Conservation (phyloP, 2,888 invertebrate species). For the Rosalia funebris region DNA sequence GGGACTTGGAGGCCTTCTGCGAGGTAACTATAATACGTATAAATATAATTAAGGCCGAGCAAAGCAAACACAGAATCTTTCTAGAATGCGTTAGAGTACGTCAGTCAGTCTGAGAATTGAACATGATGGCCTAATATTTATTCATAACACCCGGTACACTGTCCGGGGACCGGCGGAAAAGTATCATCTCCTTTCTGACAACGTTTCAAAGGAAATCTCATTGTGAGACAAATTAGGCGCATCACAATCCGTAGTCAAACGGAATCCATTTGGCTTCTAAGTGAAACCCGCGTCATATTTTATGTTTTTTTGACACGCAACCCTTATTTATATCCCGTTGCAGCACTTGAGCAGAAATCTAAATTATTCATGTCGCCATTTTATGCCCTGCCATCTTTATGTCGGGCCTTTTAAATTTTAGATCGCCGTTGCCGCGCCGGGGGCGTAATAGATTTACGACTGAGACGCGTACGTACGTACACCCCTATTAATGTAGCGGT, state of each 20-base stretch:
- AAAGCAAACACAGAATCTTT: too few species aligned
- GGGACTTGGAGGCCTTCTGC: too few species aligned
- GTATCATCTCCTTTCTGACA: neutral
- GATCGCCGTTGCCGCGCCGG: conserved; percentile 16
- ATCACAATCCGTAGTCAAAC: conserved; percentile 24
- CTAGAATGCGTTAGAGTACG: too few species aligned
- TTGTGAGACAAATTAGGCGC: conserved; percentile 24
- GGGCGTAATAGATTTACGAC: conserved; percentile 21
- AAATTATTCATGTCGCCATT: conserved; percentile 28
- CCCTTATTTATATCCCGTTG: conserved; percentile 28
- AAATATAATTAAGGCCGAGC: too few species aligned
- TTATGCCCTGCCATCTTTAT: conserved; percentile 26
- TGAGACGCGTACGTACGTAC: too few species aligned
- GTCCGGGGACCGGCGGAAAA: too few species aligned
- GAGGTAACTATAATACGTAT: too few species aligned
- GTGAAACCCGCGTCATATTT: conserved; percentile 22
- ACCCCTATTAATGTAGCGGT: too few species aligned
- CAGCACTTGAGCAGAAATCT: conserved; percentile 29
- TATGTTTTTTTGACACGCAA: conserved; percentile 25
- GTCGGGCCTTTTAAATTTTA: conserved; percentile 26
- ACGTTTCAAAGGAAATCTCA: conserved; percentile 1
- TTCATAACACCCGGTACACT: neutral
- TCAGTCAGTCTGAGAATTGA: too few species aligned
- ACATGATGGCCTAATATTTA: neutral
- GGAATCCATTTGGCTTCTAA: conserved; percentile 24